phyloP scores from a whole-genome alignment of 2,797 vertebrate species.

The Enteromius thamalakanensis region DNA sequence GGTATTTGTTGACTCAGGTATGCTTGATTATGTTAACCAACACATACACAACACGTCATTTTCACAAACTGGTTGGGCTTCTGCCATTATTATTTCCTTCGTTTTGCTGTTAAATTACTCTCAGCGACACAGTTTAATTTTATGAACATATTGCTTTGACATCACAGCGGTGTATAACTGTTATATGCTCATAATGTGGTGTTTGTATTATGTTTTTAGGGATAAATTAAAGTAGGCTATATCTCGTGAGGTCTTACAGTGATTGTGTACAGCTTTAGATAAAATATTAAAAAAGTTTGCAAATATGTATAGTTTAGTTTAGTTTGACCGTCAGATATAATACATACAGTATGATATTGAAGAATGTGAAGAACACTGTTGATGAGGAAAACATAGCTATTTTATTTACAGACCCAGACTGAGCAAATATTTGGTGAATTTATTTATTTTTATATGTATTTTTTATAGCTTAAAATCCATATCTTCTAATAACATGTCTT shows the following conservation, averaged over 20 bases:
- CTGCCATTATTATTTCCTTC: background rate
- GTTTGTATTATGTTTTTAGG: background rate
- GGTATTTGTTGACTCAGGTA: background rate
- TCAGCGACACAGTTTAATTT: background rate
- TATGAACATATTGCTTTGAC: background rate
- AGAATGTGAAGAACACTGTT: background rate
- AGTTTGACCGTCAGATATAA: background rate
- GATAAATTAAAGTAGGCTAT: background rate
- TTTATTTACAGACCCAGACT: background rate
- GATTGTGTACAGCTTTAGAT: background rate
- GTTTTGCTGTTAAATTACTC: background rate
- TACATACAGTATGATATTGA: background rate
- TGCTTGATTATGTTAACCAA: background rate
- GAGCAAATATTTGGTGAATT: background rate
- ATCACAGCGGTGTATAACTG: background rate
- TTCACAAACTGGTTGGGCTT: background rate
- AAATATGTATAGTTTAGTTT: background rate
- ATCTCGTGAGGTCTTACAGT: background rate
- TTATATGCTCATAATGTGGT: no score
- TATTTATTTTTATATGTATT: no score
- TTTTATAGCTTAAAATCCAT: background rate
- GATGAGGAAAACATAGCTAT: background rate
- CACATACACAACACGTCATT: background rate
- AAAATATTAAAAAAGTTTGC: background rate
- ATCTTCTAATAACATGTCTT: background rate